phyloP scores from a whole-genome alignment of 2,113 vertebrate species.

The Narcine bancroftii region DNA sequence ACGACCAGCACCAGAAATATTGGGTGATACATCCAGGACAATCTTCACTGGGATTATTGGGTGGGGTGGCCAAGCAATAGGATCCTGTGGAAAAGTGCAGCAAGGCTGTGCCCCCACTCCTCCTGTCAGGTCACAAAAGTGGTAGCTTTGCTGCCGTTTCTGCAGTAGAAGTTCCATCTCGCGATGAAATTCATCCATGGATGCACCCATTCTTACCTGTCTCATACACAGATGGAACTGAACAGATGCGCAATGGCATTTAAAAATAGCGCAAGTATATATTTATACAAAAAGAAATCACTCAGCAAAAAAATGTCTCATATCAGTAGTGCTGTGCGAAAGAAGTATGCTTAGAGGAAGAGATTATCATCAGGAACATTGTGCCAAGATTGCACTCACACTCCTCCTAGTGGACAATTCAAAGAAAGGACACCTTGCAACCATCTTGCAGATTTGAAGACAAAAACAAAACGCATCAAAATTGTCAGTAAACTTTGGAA shows the following conservation, averaged over 20 bases:
- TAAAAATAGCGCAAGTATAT: not conserved
- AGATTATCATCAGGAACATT: not conserved
- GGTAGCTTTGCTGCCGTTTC: too few relatives aligned
- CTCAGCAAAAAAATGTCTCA: not conserved
- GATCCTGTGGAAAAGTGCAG: too few relatives aligned
- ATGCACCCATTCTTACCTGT: too few relatives aligned
- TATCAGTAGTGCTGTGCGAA: too few relatives aligned
- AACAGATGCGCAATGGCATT: not conserved
- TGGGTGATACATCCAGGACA: too few relatives aligned
- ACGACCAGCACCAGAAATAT: too few relatives aligned
- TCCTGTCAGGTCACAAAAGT: too few relatives aligned
- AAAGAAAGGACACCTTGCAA: not conserved
- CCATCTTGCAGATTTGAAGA: not conserved
- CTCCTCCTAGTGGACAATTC: slow-evolving; percentile 1
- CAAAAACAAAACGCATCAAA: not conserved
- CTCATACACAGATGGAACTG: not conserved
- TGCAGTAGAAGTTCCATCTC: too few relatives aligned
- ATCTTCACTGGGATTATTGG: too few relatives aligned
- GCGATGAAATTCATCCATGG: too few relatives aligned
- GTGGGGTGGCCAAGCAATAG: too few relatives aligned
- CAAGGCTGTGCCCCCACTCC: too few relatives aligned
- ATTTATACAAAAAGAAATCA: not conserved
- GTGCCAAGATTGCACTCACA: not conserved
- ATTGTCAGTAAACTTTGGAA: not conserved
- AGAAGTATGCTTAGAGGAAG: not conserved